Conservation (phyloP, 2,113 vertebrate genomes). For the Eurypyga helias region DNA sequence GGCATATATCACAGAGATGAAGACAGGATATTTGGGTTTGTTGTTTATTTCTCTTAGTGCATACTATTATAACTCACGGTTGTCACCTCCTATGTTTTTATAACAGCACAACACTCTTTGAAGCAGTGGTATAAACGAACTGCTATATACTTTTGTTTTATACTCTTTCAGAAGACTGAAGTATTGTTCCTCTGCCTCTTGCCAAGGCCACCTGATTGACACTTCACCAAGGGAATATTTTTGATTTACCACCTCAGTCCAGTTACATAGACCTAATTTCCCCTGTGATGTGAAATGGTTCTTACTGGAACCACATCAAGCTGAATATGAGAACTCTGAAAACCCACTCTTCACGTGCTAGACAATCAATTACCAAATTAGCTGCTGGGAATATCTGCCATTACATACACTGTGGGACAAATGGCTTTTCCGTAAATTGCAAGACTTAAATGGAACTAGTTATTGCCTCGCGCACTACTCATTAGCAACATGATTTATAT, state of each 20-base stretch:
- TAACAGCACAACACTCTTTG: not conserved
- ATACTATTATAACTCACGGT: not conserved
- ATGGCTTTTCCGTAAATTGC: conserved; percentile 18
- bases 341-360: not conserved
- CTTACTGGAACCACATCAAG: conserved; percentile 32
- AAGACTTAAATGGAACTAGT: conserved; percentile 12
- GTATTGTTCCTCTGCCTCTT: not conserved
- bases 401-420: conserved; percentile 20
- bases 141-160: not conserved
- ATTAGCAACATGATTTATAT: conserved; percentile 27
- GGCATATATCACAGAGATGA: not conserved
- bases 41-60: not conserved
- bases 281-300: not conserved
- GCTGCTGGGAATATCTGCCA: conserved; percentile 19
- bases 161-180: not conserved
- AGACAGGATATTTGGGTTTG: not conserved
- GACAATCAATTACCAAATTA: conserved; percentile 30
- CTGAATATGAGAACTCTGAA: not conserved
- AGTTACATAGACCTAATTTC: not conserved
- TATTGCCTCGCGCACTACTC: conserved; percentile 32
- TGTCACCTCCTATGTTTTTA: not conserved
- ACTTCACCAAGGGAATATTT: not conserved
- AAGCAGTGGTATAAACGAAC: not conserved
- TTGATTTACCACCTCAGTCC: not conserved
- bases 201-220: not conserved